Base-by-base conservation (phyloP, 2,888 invertebrate genomes). In the Prostheceraeus crozeri region DNA sequence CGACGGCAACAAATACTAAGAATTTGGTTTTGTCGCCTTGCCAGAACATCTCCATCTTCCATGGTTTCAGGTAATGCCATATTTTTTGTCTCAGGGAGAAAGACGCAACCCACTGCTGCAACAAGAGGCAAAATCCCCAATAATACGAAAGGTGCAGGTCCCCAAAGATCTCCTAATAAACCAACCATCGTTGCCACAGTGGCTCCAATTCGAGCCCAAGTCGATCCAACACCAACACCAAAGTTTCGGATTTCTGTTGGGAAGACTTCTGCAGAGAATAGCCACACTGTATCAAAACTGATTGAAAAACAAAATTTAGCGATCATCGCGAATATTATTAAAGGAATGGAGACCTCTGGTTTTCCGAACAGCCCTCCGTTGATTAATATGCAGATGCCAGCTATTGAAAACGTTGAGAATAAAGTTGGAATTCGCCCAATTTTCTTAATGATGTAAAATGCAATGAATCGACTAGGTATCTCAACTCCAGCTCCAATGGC, bases 181-280 rank as follows among this genome's bases (percentile, higher is more conserved):
- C 21, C 36, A 21, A 55, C 4, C 52, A 30, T 33, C 14, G 55
- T 28, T 16, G 36, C 45, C 16, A 55, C 19, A 8, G 40, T 21
- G 4, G 14, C 55, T 16, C 55, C 55, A 16, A 48, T 14, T 4
- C 55, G 55, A 16, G 55, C 35, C 48, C 35, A 21, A 2, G 33
- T 21, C 6, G 55, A 55, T 11, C 55, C 55, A 14, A 35, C 45
- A 2, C 55, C 55, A 3, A 55, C 55, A 1, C 55, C 55, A 16
- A 52, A 16, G 6, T 46, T 55, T n/a, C 55, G 55, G 14, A 55
- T 35, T 8, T 30, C 55, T 16, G 55, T 55, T 1, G 55, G 55
- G 6, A 55, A 55, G 16, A 55, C 55, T 23, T 55, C 55, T 1
- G 55, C 48, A 2, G 55, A 35, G 52, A 40, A 55, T 36, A 55